Evolutionary conservation across 2,797 vertebrate genomes (phyloP).

Genomic region (Myotis planiceps): DNA sequence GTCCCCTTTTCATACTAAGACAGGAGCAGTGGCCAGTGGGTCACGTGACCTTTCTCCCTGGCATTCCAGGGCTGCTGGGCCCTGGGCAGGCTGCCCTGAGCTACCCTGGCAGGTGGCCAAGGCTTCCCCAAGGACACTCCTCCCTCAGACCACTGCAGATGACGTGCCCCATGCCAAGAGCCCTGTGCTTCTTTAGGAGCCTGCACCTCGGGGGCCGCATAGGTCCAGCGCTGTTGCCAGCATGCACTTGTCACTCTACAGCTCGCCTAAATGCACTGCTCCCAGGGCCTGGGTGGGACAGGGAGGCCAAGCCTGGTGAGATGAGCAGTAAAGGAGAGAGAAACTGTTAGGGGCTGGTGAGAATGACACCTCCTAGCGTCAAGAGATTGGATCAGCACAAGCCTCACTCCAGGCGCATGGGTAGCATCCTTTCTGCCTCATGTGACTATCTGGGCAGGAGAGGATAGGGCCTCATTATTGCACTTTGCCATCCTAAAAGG

Average conservation of each 20-base stretch:
- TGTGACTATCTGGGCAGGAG: not conserved
- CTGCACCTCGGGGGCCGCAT: too few relatives aligned
- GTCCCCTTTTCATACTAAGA: conserved; percentile 70
- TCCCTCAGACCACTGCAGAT: not conserved
- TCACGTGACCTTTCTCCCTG: conserved; percentile 60
- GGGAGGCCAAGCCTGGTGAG: not conserved
- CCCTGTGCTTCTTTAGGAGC: not conserved
- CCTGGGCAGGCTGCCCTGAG: not conserved
- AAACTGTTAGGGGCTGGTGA: not conserved
- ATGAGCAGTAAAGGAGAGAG: not conserved
- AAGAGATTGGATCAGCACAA: too few relatives aligned
- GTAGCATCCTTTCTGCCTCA: not conserved
- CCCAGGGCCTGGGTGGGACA: not conserved
- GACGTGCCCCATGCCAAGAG: not conserved
- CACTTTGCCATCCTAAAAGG: not conserved
- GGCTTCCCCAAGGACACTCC: fast-evolving
- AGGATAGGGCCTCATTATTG: too few relatives aligned
- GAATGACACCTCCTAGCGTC: not conserved
- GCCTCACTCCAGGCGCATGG: not conserved
- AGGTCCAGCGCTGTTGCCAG: too few relatives aligned
- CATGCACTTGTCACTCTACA: not conserved
- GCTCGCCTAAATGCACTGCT: not conserved
- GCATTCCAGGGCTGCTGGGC: conserved; percentile 40
- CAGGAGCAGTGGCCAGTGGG: conserved; percentile 76
- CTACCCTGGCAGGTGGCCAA: fast-evolving